Evolutionary conservation across 2,113 vertebrate genomes (phyloP).

Genomic region (Prunella fulvescens): DNA sequence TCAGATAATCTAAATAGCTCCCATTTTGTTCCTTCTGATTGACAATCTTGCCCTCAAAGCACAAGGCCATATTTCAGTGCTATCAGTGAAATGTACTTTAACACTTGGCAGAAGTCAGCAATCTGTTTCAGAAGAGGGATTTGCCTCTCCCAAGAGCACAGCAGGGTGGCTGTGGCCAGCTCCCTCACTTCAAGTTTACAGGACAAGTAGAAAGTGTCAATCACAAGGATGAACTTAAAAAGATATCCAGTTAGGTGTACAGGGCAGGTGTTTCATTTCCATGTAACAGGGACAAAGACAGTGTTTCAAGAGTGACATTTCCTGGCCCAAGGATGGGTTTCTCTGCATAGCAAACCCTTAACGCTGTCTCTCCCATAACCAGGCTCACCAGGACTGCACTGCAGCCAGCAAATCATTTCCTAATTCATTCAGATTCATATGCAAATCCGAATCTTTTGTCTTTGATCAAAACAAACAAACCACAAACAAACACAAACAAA

Average conservation of each 20-base stretch:
- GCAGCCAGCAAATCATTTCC: not conserved
- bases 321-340: not conserved
- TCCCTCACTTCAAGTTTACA: not conserved
- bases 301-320: not conserved
- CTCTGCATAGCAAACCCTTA: not conserved
- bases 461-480: not conserved
- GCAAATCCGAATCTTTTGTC: not conserved
- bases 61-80: not conserved
- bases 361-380: accelerated
- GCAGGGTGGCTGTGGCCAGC: accelerated
- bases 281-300: not conserved
- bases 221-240: not conserved
- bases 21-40: not conserved
- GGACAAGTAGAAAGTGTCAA: not conserved
- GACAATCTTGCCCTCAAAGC: not conserved
- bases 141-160: not conserved
- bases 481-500: not conserved
- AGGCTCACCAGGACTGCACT: not conserved
- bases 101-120: not conserved
- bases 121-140: not conserved
- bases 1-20: not conserved
- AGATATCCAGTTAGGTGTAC: not conserved
- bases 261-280: not conserved
- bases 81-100: not conserved
- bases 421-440: not conserved